Conservation (phyloP, 2,113 vertebrate species). For the Aegotheles bennettii region DNA sequence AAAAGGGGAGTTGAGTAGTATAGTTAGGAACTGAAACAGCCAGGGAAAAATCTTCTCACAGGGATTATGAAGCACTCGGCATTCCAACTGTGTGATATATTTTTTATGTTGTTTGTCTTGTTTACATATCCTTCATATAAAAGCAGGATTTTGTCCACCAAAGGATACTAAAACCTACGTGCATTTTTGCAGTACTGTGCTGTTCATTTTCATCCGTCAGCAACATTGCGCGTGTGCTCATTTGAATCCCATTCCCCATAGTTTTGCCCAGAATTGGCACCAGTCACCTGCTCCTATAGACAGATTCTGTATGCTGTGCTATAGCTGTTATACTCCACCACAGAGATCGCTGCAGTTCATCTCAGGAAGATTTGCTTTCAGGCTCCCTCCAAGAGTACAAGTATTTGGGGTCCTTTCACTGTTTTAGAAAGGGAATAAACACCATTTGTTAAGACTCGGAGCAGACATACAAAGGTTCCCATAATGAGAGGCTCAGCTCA, state of each 20-base stretch:
- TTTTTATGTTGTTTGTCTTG: constrained; percentile 3
- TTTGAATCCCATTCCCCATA: constrained; percentile 4
- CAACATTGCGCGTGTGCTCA: not conserved
- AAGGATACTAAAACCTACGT: constrained; percentile 2
- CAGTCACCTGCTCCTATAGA: not conserved
- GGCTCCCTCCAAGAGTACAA: not conserved
- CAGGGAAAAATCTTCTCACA: not conserved
- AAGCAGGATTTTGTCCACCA: constrained; percentile 14
- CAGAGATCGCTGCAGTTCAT: not conserved
- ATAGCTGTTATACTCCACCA: not conserved
- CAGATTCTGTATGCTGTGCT: not conserved
- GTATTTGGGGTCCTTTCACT: not conserved
- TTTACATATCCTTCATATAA: constrained; percentile 4
- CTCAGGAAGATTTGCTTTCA: not conserved
- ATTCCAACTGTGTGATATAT: not conserved
- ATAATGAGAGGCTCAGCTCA: not conserved
- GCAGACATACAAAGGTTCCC: not conserved
- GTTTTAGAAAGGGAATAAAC: not conserved
- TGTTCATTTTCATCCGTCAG: not conserved
- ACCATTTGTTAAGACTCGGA: not conserved
- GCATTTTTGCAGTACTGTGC: not conserved
- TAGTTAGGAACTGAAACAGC: not conserved
- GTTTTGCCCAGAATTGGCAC: not conserved
- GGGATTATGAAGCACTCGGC: not conserved
- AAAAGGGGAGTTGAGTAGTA: not conserved